A percentile compares a stretch with the other conserved stretches of the same genome.
These are phyloP conservation scores for Melipona bicolor DNA, from an alignment of 2,888 invertebrate genomes.

Conservation along the genomic window DNA sequence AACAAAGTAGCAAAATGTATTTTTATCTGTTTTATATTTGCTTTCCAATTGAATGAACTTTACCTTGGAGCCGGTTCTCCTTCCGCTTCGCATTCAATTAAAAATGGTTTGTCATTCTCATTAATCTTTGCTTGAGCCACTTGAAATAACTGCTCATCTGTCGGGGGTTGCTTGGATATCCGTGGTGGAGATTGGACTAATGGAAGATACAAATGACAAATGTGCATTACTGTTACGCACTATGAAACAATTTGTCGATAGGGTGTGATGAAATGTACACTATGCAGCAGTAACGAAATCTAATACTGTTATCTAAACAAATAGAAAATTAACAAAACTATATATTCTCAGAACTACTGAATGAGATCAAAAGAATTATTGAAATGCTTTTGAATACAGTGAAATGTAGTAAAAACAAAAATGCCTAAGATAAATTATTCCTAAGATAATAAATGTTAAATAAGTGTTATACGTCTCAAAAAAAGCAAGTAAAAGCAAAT, in stretches of 20 bases:
- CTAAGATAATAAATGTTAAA: constrained; percentile 18
- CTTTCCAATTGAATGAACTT: constrained; percentile 19
- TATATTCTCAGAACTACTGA: not conserved
- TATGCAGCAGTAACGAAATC: not conserved
- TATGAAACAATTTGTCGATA: not conserved
- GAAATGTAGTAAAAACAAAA: not conserved
- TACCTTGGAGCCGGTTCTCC: constrained; percentile 98
- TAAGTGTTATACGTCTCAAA: constrained; percentile 2
- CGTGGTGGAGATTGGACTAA: constrained; percentile 95
- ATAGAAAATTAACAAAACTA: constrained; percentile 3
- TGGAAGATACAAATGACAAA: constrained; percentile 54
- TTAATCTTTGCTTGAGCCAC: constrained; percentile 91
- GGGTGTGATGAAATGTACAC: not conserved
- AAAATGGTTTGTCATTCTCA: constrained; percentile 96
- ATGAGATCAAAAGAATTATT: not conserved
- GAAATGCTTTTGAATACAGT: not conserved
- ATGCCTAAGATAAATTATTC: not conserved
- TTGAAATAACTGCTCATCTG: constrained; percentile 96
- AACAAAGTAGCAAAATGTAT: not conserved
- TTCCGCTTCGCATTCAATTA: constrained; percentile 98
- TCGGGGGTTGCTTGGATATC: constrained; percentile 96
- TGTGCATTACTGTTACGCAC: constrained; percentile 30
- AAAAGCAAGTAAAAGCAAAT: constrained; percentile 18
- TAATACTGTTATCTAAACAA: not conserved
- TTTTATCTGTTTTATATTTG: not conserved